Evolutionary conservation across 2,113 vertebrate species (phyloP).

Genomic region (Serinus canaria): DNA sequence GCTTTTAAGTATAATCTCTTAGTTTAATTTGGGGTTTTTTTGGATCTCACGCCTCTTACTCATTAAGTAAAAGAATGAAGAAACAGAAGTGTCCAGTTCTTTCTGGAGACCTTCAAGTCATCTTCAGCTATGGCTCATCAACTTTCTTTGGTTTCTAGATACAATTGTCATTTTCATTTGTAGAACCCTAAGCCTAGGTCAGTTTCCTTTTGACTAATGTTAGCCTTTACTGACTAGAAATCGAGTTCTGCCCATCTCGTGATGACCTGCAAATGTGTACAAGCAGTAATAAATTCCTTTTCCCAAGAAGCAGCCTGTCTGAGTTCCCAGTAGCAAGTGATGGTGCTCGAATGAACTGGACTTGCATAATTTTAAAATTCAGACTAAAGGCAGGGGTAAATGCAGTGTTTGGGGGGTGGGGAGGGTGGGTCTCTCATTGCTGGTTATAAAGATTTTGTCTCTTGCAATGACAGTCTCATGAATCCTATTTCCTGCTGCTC

Average conservation of each 20-base stretch:
- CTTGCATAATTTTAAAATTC: neutral
- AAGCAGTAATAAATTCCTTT: neutral
- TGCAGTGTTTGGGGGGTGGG: neutral
- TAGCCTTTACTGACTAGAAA: neutral
- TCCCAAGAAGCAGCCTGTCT: neutral
- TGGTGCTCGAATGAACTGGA: neutral
- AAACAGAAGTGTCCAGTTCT: neutral
- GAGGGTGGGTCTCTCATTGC: neutral
- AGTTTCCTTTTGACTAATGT: neutral
- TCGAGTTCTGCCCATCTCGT: neutral
- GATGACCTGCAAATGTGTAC: neutral
- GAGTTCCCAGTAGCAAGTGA: neutral
- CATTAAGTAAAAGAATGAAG: neutral
- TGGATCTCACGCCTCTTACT: neutral
- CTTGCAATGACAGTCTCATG: neutral
- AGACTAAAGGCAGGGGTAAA: neutral
- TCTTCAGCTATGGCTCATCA: neutral
- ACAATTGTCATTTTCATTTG: neutral
- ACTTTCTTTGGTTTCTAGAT: neutral
- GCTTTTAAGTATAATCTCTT: neutral
- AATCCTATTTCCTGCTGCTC: neutral
- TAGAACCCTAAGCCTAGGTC: neutral
- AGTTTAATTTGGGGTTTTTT: accelerated
- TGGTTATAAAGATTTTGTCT: neutral
- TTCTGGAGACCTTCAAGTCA: neutral